Base-by-base conservation (phyloP, 2,888 invertebrate genomes). In the Macropis europaea region DNA sequence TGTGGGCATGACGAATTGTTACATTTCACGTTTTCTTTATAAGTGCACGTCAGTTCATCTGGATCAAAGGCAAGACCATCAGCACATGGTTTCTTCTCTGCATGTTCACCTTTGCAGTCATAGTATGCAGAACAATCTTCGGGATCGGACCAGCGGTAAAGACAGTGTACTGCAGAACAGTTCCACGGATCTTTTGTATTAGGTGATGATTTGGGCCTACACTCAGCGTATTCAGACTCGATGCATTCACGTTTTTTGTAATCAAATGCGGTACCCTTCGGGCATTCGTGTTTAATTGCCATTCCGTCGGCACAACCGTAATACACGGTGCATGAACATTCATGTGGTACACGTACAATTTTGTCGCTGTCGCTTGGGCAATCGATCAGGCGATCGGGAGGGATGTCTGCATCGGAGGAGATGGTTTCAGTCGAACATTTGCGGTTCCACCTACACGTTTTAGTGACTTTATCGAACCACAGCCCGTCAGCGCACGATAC, bases 301-400 rank as follows among this genome's bases (percentile, higher is more conserved):
- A 15, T 9, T 3, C 77, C 78, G 6, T 68, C 22, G 6, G 13
- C n/a, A 9, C 82, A 85, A 3, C 13, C 19, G 67, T 83, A 85
- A 47, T 71, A 85, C 15, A 68, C 61, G 2, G 15, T 28, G 5
- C 84, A 84, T 4, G 50, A 40, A 28, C 75, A 80, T 19, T 82
- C 79, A 59, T 82, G 82, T 1, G 84, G 63, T 3, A 79, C 22
- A 3, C 48, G 17, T 2, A 56, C 57, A 2, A 32, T 2, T 5
- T 24, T 3, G 5, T 13, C 11, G 11, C n/a, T n/a, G n/a, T n/a
- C n/a, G n/a, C n/a, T n/a, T n/a, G n/a, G n/a, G n/a, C n/a, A n/a
- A n/a, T n/a, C n/a, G n/a, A n/a, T n/a, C n/a, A n/a, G n/a, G n/a
- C n/a, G n/a, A n/a, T n/a, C n/a, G n/a, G n/a, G n/a, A n/a, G n/a